Evolutionary conservation across 2,888 invertebrate genomes (phyloP), one percentile per base, ranked within the genome.

Genomic region (Atethmia centrago): DNA sequence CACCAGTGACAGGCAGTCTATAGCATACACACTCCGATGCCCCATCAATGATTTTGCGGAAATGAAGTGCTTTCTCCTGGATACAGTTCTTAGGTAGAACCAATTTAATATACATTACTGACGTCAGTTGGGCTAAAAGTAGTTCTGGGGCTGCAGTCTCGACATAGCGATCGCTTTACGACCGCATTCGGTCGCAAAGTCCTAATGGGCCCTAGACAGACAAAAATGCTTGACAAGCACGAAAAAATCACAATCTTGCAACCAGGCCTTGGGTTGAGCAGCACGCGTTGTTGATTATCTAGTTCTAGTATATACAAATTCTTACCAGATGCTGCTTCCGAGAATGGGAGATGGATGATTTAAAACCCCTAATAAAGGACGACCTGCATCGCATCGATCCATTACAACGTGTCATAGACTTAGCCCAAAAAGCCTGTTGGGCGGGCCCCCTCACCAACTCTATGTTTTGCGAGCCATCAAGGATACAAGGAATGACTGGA

Each of bases 1-100:
- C 72, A 96, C 97, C 40, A 94, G 97, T 10, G 98, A 98, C 88
- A 96, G 99, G 36, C 99, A 99, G 94, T 96, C 97, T 59, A 96
- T 98, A 59, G 96, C 98, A 0, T 99, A 98, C 90, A 98, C 98
- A 3, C 92, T 99, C 45, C 88, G 92, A 28, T 95, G 94, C 71
- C 93, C 94, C 0, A 74, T 88, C 9, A 77, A 88, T 0, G 45
- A 69, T 16, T 96, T 94, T 63, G 40, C 81, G 0, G 87, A 91
- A 0, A 79, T 94, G 70, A 94, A 94, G 79, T 80, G 89, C 65
- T 93, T 91, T 74, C 87, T 95, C 8, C 59, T 94, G 67, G 95
- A 96, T 79, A 90, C 92, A 0, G 93, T 93, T 64, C 85, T 85
- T 42, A 93, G 95, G 95, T 94, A 31, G 12, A 53, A 55, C 31